Evolutionary conservation across 2,888 invertebrate species (phyloP).

Genomic region (Coenonympha arcania): DNA sequence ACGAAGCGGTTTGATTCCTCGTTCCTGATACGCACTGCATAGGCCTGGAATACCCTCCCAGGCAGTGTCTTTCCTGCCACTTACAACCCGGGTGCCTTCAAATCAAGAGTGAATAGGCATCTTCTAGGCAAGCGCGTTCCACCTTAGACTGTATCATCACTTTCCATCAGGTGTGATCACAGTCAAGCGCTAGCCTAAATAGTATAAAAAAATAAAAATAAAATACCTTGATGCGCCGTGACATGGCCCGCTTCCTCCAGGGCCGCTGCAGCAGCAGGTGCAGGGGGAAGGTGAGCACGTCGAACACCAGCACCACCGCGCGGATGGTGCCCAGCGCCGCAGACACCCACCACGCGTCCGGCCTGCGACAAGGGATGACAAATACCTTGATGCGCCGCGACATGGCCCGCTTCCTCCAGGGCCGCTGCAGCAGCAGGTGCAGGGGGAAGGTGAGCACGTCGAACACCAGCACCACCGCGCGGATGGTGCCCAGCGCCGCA

Average conservation of each 20-base stretch:
- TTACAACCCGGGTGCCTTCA: too few species aligned
- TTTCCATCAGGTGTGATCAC: too few species aligned
- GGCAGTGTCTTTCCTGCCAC: too few species aligned
- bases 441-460: constrained; percentile 93
- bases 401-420: constrained; percentile 86
- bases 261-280: constrained; percentile 90
- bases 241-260: constrained; percentile 85
- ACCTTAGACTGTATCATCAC: too few species aligned
- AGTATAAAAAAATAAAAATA: too few species aligned
- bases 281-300: constrained; percentile 91
- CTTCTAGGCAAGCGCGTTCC: too few species aligned
- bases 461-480: constrained; percentile 87
- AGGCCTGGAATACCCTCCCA: too few species aligned
- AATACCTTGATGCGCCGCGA: constrained; percentile 85
- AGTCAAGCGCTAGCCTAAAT: too few species aligned
- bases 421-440: constrained; percentile 88
- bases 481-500: constrained; percentile 83
- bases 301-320: constrained; percentile 88
- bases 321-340: constrained; percentile 84
- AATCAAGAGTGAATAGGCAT: too few species aligned
- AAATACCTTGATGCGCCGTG: too few species aligned
- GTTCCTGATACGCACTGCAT: too few species aligned
- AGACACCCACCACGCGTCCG: constrained; percentile 79
- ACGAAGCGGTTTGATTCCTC: too few species aligned
- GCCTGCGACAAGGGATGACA: constrained; percentile 66